Conservation (phyloP, 2,888 invertebrate species). For the Coecobrya sp. region DNA sequence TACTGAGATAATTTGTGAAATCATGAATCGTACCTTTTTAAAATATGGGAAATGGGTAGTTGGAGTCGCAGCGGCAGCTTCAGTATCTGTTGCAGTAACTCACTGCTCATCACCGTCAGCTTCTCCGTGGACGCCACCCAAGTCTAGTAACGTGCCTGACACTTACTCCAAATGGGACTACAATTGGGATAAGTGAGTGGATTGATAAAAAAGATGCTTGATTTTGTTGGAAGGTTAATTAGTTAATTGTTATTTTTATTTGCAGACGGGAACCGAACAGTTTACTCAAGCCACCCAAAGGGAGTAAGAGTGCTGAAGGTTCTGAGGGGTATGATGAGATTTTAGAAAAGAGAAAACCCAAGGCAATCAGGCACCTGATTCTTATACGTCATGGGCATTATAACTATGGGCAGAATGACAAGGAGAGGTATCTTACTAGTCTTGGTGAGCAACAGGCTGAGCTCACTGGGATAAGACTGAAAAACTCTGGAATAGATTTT, state of each 20-base stretch:
- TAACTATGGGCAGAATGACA: slow-evolving; percentile 88
- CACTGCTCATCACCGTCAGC: slow-evolving; percentile 71
- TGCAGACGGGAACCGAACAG: slow-evolving; percentile 92
- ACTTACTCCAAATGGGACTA: slow-evolving; percentile 91
- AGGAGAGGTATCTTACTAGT: slow-evolving; percentile 94
- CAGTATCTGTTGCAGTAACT: slow-evolving; percentile 67
- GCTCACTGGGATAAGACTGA: slow-evolving; percentile 93
- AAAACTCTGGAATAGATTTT: slow-evolving; percentile 93
- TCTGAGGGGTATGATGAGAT: slow-evolving; percentile 90
- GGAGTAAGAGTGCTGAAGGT: slow-evolving; percentile 57
- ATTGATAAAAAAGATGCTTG: neutral
- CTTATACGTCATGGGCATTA: slow-evolving; percentile 99
- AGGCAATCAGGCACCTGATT: slow-evolving; percentile 93
- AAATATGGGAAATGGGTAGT: slow-evolving; percentile 75
- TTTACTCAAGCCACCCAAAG: slow-evolving; percentile 90
- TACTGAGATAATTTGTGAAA: neutral
- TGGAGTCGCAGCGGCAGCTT: slow-evolving; percentile 81
- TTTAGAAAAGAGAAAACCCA: slow-evolving; percentile 90
- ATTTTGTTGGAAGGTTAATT: too few species aligned
- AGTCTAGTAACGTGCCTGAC: slow-evolving; percentile 80
- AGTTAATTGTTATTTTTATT: neutral
- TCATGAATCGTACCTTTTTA: slow-evolving; percentile 78
- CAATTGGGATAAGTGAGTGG: slow-evolving; percentile 95
- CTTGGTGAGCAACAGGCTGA: slow-evolving; percentile 94
- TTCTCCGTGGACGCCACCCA: slow-evolving; percentile 79